phyloP scores from a whole-genome alignment of 2,113 vertebrate genomes.

The Silurus asotus region DNA sequence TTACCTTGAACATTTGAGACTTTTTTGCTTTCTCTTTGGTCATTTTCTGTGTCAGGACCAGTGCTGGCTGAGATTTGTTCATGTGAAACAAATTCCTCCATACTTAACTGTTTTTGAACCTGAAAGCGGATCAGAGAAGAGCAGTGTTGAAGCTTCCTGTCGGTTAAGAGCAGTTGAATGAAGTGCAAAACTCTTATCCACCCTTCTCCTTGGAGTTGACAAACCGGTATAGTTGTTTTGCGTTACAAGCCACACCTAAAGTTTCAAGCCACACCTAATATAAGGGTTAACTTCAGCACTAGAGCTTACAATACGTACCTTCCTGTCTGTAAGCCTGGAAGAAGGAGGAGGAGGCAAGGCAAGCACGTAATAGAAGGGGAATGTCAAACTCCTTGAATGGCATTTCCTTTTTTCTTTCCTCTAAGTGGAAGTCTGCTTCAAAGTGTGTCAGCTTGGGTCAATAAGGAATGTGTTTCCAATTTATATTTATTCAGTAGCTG shows the following conservation, averaged over 20 bases:
- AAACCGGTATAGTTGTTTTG: conserved; percentile 32
- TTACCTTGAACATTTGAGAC: not conserved
- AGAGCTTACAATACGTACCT: not conserved
- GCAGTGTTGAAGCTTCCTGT: not conserved
- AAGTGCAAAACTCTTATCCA: not conserved
- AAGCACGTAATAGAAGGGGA: not conserved
- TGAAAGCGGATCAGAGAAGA: not conserved
- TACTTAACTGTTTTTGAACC: not conserved
- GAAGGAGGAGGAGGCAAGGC: not conserved
- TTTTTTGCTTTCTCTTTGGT: not conserved
- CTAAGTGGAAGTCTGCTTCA: not conserved
- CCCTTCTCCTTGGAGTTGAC: not conserved
- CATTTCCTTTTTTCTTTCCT: not conserved
- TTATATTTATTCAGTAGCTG: not conserved
- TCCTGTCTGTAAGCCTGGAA: not conserved
- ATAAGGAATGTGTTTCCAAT: not conserved
- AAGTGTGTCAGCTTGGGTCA: not conserved
- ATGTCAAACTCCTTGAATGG: not conserved
- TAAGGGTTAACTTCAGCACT: not conserved
- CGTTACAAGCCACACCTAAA: conserved; percentile 32
- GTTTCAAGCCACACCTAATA: conserved; percentile 16
- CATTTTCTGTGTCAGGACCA: not conserved
- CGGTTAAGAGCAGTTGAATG: not conserved
- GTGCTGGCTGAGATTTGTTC: not conserved
- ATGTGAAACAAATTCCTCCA: not conserved